Percentiles rank a stretch among this genome's conserved stretches.
These are phyloP conservation scores for Lepus americanus DNA, from an alignment of 2,113 vertebrate species.

Conservation along the genomic window DNA sequence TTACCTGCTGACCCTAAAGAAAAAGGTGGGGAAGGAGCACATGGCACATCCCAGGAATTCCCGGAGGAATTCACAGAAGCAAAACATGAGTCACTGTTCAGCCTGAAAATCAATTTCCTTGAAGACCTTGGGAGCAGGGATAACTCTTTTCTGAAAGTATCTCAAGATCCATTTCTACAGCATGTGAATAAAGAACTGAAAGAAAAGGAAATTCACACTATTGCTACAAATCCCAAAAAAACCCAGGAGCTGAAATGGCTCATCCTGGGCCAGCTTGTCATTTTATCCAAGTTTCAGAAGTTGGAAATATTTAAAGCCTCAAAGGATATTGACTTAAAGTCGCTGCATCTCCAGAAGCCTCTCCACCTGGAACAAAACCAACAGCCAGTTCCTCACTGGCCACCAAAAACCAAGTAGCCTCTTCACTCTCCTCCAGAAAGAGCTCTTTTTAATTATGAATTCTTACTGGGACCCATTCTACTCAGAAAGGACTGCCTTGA, in stretches of 20 bases:
- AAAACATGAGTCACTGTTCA: constrained; percentile 94
- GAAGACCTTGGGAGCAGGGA: constrained; percentile 82
- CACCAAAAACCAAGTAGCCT: constrained; percentile 60
- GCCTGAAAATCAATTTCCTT: constrained; percentile 94
- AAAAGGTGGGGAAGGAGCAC: constrained; percentile 46
- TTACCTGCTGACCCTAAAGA: constrained; percentile 60
- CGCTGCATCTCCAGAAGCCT: constrained; percentile 91
- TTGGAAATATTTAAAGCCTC: constrained; percentile 86
- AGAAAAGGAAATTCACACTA: constrained; percentile 91
- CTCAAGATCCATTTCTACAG: constrained; percentile 91
- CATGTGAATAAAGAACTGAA: constrained; percentile 92
- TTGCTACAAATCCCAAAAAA: constrained; percentile 86
- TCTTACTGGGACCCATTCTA: constrained; percentile 94
- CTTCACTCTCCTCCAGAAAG: constrained; percentile 92
- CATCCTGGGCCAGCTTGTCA: constrained; percentile 90
- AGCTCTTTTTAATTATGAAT: constrained; percentile 95
- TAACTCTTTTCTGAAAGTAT: constrained; percentile 23
- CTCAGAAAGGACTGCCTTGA: constrained; percentile 90
- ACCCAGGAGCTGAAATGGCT: constrained; percentile 92
- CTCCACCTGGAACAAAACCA: constrained; percentile 91
- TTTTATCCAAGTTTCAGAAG: constrained; percentile 88
- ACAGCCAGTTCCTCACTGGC: constrained; percentile 84
- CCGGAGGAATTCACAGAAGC: constrained; percentile 92
- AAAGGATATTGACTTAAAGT: constrained; percentile 86
- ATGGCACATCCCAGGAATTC: constrained; percentile 37